Percentiles rank a stretch among this genome's conserved stretches.
Evolutionary conservation across 2,113 vertebrate genomes (phyloP).

Genomic region (Garra rufa): DNA sequence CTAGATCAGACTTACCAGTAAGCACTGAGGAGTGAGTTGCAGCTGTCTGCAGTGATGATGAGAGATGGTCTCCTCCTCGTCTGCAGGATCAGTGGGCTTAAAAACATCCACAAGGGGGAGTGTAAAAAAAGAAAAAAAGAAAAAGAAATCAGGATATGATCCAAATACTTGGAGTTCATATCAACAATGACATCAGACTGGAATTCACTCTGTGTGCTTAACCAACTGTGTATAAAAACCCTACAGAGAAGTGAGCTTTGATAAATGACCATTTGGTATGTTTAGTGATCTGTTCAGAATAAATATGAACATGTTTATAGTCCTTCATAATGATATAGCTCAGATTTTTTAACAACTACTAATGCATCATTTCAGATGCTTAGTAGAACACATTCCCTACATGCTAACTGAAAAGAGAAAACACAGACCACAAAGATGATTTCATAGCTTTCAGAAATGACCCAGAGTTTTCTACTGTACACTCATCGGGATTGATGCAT

Average conservation of each 20-base stretch:
- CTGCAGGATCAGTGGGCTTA: slow-evolving; percentile 59
- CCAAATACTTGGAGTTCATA: slow-evolving; percentile 65
- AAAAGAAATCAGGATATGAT: slow-evolving; percentile 53
- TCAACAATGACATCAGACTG: slow-evolving; percentile 77
- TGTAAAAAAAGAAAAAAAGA: slow-evolving; percentile 34
- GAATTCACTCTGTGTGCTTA: slow-evolving; percentile 67
- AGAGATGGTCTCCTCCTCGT: slow-evolving; percentile 54
- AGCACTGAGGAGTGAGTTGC: neutral
- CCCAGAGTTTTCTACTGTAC: neutral
- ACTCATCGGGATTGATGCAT: neutral
- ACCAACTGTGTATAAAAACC: slow-evolving; percentile 50
- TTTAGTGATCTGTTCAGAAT: neutral
- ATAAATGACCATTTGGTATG: neutral
- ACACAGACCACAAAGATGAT: neutral
- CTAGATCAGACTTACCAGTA: slow-evolving; percentile 31
- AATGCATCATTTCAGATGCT: neutral
- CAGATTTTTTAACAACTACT: neutral
- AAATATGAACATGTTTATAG: neutral
- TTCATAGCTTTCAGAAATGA: neutral
- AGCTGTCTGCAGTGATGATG: slow-evolving; percentile 16
- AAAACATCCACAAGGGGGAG: slow-evolving; percentile 55
- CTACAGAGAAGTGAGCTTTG: neutral
- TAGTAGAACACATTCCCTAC: neutral
- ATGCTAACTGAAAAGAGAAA: neutral
- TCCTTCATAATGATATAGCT: neutral